Evolutionary conservation across 2,888 invertebrate genomes (phyloP), one percentile per base, ranked within the genome.

Genomic region (Drosophila seclusa): DNA sequence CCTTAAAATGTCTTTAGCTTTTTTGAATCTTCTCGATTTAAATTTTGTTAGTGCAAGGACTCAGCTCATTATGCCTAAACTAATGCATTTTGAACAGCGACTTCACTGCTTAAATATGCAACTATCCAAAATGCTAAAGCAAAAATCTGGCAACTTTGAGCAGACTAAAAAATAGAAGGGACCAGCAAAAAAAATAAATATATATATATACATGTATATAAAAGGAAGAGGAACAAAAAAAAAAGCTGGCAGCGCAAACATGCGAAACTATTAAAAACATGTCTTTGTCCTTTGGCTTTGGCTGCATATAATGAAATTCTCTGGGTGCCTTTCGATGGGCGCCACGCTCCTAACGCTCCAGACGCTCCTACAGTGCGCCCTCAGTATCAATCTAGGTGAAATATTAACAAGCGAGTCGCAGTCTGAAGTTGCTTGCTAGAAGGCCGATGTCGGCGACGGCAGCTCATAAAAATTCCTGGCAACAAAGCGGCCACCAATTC

Each of bases 401-500:
- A 88, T 87, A 90, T 87, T 87, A 90, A 82, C 78, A 87, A 87
- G 81, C 83, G 65, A 76, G 82, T 66, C 77, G 59, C 57, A 40
- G 71, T 74, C 77, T 76, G 68, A 65, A 75, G 78, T 78, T 73
- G 40, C 71, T 63, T 61, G 86, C 73, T 69, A 58, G 83, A 78
- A 68, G 70, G 77, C 80, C 71, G 72, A 63, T 57, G 64, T 57
- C 62, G 60, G 55, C 80, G 82, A 75, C 76, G 81, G 75, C 83
- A 90, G 90, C 90, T 90, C 91, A 91, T 91, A 90, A 91, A 91
- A 90, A 91, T 91, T 91, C 89, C 87, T 74, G 71, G 76, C 65
- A 70, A 82, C 84, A 83, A 76, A 80, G 77, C 64, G 40, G 31
- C 42, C 13, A 18, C n/a, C 54, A 7, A n/a, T 13, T 8, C 18